Conservation (phyloP, 2,797 vertebrate species). For the Xerus rutilus region DNA sequence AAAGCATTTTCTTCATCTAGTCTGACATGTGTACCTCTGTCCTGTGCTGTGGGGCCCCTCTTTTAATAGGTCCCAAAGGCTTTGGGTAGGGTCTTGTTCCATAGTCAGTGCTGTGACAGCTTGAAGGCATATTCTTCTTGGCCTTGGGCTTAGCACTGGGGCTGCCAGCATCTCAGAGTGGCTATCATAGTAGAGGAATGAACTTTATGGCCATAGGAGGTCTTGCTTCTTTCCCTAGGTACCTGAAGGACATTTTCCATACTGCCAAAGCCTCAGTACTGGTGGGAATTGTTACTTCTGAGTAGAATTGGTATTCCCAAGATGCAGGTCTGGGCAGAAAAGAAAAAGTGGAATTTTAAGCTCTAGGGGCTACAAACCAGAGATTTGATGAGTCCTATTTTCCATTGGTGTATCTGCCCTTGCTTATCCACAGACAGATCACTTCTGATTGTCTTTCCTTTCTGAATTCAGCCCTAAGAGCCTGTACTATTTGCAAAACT, state of each 20-base stretch:
- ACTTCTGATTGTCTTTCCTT: neutral
- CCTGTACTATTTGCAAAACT: neutral
- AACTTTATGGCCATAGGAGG: constrained; percentile 41
- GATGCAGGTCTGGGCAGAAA: constrained; percentile 20
- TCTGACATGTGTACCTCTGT: neutral
- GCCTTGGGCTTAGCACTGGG: neutral
- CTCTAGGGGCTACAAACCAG: neutral
- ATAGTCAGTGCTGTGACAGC: neutral
- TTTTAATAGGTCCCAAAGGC: neutral
- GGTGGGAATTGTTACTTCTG: constrained; percentile 67
- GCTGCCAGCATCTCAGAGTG: neutral
- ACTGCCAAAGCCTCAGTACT: constrained; percentile 42
- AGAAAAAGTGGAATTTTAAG: constrained; percentile 67
- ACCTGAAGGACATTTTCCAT: constrained; percentile 52
- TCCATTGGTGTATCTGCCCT: neutral
- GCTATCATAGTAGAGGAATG: constrained; percentile 60
- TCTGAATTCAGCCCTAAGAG: neutral
- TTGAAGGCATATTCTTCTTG: neutral
- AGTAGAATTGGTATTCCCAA: constrained; percentile 64
- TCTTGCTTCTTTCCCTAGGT: neutral
- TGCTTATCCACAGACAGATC: neutral
- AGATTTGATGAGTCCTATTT: constrained; percentile 56
- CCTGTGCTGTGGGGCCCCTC: neutral
- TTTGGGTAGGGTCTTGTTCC: neutral
- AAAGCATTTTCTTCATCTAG: neutral